Base-by-base conservation (phyloP, 2,113 vertebrate species). In the Passer domesticus region DNA sequence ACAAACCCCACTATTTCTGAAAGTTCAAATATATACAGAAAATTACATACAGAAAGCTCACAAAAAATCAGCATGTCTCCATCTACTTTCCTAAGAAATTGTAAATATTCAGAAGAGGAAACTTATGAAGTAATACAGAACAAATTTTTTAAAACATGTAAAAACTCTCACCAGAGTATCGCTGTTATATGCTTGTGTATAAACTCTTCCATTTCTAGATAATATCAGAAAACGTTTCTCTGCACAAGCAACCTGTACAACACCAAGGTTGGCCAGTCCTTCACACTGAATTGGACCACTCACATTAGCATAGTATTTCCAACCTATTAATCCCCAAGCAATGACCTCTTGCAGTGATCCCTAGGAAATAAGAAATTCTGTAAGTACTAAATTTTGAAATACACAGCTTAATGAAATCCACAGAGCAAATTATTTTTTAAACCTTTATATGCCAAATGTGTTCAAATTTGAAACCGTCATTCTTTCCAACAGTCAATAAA, bases 201-300 rank as follows among this genome's bases (percentile, higher is more conserved):
- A 99, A 89, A 99, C 98, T 14, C 99, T 98, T 37, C 99, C 99
- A 9, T 98, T 99, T 94, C 98, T 98, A 37, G 99, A 99, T 46
- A 99, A 81, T 94, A 99, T 98, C 49, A 99, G 98, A 79, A 99
- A 99, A 39, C 98, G 98, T 78, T 99, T 99, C 96, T 99, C 99
- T 20, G 99, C 99, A 90, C 99, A 99, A 74, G 99, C 99, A 9
- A 99, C 98, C 88, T 99, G 99, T 5, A 97, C 98, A 70, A 99
- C 98, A 8, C 99, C 99, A 37, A 99, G 97, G 93, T 93, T 99
- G 47, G 99, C 98, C 73, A 99, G 98, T 83, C 98, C 98, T 98
- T 99, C 99, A 90, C 99, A 99, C 13, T 99, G 98, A 91, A 99
- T 98, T 24, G 99, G 99, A 67, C 99, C 99, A 14, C 98, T 99